phyloP scores from a whole-genome alignment of 35 echinoderm and acorn worm genomes.

The Chiridota heheva region DNA sequence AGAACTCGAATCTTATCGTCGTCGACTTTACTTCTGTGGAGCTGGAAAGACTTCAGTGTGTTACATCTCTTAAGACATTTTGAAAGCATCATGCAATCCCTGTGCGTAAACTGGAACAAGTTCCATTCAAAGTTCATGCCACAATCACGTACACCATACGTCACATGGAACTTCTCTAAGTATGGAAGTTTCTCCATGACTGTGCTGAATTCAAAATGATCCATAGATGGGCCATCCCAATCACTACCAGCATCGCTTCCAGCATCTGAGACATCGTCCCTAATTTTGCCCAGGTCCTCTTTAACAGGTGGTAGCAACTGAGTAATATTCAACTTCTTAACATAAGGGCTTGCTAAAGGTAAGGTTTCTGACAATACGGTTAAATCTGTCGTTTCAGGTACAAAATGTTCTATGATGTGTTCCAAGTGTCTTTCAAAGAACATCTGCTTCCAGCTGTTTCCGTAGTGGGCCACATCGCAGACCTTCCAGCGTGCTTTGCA shows the following conservation, averaged over 20 bases:
- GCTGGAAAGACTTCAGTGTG: constrained; percentile 86
- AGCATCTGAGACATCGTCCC: constrained; percentile 88
- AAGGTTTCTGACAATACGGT: constrained; percentile 52
- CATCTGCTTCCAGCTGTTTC: constrained; percentile 91
- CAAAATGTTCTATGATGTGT: constrained; percentile 94
- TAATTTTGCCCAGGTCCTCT: constrained; percentile 74
- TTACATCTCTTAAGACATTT: constrained; percentile 80
- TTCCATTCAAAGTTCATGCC: constrained; percentile 99
- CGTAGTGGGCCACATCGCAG: constrained; percentile 93
- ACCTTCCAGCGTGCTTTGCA: constrained; percentile 90
- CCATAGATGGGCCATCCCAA: constrained; percentile 76
- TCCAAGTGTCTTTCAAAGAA: constrained; percentile 96
- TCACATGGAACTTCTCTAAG: constrained; percentile 80
- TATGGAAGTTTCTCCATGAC: constrained; percentile 77
- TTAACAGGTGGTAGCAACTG: constrained; percentile 95
- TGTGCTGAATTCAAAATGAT: constrained; percentile 95
- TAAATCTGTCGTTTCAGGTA: constrained; percentile 84
- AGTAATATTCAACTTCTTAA: constrained; percentile 79
- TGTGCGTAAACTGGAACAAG: constrained; percentile 88
- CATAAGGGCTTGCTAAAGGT: constrained; percentile 83
- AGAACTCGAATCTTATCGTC: constrained; percentile 89
- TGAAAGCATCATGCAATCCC: constrained; percentile 87
- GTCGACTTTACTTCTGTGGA: constrained; percentile 92
- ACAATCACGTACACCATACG: constrained; percentile 91
- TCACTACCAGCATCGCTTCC: constrained; percentile 82